Conservation (phyloP, 2,888 invertebrate species). For the Amblyjoppa fuscipennis region DNA sequence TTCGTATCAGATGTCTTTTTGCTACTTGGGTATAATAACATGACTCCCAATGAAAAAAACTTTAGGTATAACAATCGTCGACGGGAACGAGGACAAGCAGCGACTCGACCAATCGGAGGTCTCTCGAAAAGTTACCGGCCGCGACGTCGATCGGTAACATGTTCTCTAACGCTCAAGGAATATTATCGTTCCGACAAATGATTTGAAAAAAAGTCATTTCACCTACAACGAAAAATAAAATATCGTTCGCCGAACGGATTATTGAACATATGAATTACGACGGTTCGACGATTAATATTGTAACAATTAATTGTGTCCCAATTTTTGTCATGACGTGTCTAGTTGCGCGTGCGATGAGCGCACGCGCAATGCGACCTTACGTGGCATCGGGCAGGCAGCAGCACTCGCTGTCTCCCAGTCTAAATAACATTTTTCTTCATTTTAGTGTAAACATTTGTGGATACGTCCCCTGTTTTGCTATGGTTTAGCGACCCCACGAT, state of each 20-base stretch:
- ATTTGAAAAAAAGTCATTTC: neutral
- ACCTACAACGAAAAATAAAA: neutral
- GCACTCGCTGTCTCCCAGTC: conserved; percentile 77
- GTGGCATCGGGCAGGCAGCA: conserved; percentile 85
- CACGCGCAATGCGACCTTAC: conserved; percentile 88
- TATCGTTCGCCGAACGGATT: neutral
- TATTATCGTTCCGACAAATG: neutral
- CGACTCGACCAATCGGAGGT: neutral
- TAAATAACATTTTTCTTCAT: conserved; percentile 76
- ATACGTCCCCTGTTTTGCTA: conserved; percentile 79
- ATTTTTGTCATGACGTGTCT: conserved; percentile 79
- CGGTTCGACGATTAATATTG: neutral
- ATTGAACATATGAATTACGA: neutral
- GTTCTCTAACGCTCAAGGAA: neutral
- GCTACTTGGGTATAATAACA: too few relatives aligned
- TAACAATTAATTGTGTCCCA: conserved; percentile 21
- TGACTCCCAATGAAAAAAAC: too few relatives aligned
- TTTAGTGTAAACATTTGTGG: conserved; percentile 80
- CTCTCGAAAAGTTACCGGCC: neutral
- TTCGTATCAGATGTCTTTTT: too few relatives aligned
- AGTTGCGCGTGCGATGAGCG: conserved; percentile 78
- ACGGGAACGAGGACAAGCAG: too few relatives aligned
- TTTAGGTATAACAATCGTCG: too few relatives aligned
- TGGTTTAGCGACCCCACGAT: conserved; percentile 78
- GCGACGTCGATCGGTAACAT: conserved; percentile 32